Conservation (phyloP, 2,888 invertebrate genomes). For the Ophion ventricosus region DNA sequence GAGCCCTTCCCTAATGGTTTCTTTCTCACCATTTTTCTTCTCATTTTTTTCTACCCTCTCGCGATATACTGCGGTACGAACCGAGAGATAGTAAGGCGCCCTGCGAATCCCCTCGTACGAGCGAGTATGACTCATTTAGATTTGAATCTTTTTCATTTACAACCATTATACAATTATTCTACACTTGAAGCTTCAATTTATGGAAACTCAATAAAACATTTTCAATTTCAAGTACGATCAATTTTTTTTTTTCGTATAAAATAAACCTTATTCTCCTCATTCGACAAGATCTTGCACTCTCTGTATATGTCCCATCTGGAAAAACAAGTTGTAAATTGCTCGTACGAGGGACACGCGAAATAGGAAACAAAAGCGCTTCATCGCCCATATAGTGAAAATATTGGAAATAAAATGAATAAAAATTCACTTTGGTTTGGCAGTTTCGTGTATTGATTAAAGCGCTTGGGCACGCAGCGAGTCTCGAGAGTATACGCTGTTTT, state of each 20-base stretch:
- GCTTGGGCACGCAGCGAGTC: not conserved
- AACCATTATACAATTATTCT: not conserved
- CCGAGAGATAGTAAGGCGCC: not conserved
- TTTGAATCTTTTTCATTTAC: not conserved
- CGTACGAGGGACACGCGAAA: not conserved
- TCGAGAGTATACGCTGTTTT: conserved; percentile 34
- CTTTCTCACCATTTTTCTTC: conserved; percentile 14
- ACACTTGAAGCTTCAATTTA: not conserved
- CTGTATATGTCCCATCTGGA: not conserved
- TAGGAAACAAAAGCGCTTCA: not conserved
- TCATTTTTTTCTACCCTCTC: conserved; percentile 49
- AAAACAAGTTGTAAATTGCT: not conserved
- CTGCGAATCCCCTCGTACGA: not conserved
- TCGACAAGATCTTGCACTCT: not conserved
- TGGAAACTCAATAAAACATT: not conserved
- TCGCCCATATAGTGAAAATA: not conserved
- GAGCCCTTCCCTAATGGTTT: conserved; percentile 44
- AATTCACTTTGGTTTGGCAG: conserved; percentile 25
- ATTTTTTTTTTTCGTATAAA: not conserved
- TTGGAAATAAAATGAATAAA: not conserved
- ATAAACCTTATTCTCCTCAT: not conserved
- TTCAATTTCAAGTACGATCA: not conserved
- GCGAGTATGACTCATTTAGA: not conserved
- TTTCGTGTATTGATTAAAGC: conserved; percentile 26
- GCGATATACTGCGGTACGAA: not conserved